Evolutionary conservation across 1,140 invertebrate species (phyloP), one percentile per base, ranked within the genome.

Genomic region (Drosophila melanica): DNA sequence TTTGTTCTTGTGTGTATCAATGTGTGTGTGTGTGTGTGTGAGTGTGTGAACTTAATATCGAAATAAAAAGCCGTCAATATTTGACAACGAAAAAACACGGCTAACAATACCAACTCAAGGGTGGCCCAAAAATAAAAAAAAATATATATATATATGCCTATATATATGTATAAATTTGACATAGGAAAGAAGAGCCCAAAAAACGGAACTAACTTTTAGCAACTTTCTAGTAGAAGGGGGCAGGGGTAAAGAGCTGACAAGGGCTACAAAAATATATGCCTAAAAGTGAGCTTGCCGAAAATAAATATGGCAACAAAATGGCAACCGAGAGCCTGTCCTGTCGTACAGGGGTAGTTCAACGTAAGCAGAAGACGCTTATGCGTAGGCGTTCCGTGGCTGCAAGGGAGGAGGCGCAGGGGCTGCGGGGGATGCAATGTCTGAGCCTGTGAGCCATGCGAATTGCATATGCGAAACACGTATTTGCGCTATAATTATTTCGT

Each of bases 401-500:
- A 33, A 8, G 18, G 30, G 33, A 44, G 18, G 0, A 10, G 10
- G 30, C 7, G 30, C 6, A 9, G 8, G 20, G 20, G 20, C 1
- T 8, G 8, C 7, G 27, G 23, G 14, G 44, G 1, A 10, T 30
- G 20, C n/a, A 51, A 27, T 39, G 64, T 33, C 44, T 54, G 37
- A 57, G 60, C 35, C 41, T 11, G 42, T 39, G 71, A 58, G 63
- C 66, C 57, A 68, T 66, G 63, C 55, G 71, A 45, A 76, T 81
- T 66, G 60, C 62, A 69, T 75, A 87, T 87, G 72, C 84, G 47
- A 53, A 33, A 89, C 84, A 87, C 84, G 84, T 87, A 84, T 71
- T 87, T 87, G 84, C 84, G 84, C 84, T 87, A 87, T 87, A 87
- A 87, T 87, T 87, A 87, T 89, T 87, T 87, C 67, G 84, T 89